Conservation (phyloP, 2,888 invertebrate genomes). For the Mimas tiliae region DNA sequence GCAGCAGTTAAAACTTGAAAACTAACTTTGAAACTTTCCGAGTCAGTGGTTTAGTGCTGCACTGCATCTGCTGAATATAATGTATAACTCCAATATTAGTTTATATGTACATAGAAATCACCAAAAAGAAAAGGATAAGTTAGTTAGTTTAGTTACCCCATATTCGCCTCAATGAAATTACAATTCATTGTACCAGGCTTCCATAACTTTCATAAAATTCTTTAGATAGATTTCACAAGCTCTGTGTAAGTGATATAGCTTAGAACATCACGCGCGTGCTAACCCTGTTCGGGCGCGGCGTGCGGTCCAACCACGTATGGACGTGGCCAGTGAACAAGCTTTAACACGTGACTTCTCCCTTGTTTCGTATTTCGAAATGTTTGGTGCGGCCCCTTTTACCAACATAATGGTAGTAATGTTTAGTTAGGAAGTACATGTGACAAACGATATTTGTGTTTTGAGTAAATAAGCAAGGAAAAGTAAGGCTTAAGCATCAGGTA, state of each 20-base stretch:
- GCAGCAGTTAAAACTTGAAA: too few species aligned
- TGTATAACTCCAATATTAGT: too few species aligned
- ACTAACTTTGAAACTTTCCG: too few species aligned
- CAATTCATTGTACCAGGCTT: neutral
- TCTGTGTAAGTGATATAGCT: neutral
- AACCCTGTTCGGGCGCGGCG: slow-evolving; percentile 16
- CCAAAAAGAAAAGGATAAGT: too few species aligned
- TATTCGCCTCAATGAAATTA: too few species aligned
- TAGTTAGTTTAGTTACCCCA: too few species aligned
- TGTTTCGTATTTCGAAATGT: slow-evolving; percentile 4
- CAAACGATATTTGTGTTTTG: neutral
- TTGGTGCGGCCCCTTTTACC: neutral
- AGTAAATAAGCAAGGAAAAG: too few species aligned
- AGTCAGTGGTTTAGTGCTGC: too few species aligned
- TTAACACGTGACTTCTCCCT: slow-evolving; percentile 23
- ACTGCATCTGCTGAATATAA: too few species aligned
- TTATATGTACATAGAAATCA: too few species aligned
- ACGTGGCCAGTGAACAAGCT: slow-evolving; percentile 17
- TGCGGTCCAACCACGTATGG: slow-evolving; percentile 21
- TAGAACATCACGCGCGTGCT: neutral
- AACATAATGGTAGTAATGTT: neutral
- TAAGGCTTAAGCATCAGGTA: too few species aligned
- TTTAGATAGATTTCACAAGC: neutral
- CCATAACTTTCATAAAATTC: too few species aligned
- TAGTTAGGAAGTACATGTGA: neutral